Conservation (phyloP, 1,140 invertebrate species). For the Triops cancriformis region DNA sequence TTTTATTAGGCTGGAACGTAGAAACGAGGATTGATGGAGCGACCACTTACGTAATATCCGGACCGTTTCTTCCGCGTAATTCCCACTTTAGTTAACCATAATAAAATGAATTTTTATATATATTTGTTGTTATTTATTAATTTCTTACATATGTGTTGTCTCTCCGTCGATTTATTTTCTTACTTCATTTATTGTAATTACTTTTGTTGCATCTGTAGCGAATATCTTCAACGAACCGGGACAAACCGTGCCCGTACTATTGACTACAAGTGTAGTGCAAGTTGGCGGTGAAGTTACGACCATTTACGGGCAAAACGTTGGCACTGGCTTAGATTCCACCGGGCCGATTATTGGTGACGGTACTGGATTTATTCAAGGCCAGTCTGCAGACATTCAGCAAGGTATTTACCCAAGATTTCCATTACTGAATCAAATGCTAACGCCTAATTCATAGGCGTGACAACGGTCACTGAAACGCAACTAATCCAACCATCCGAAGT, state of each 20-base stretch:
- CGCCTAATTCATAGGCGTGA: neutral
- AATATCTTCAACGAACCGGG: neutral
- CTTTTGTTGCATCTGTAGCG: too few species aligned
- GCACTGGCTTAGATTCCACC: neutral
- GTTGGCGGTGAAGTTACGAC: neutral
- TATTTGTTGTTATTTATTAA: too few species aligned
- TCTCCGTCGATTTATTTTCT: neutral
- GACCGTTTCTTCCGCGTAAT: neutral
- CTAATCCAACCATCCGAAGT: neutral
- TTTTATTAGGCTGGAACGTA: too few species aligned
- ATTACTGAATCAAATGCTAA: neutral
- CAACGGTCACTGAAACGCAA: neutral
- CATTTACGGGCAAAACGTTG: neutral
- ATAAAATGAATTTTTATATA: too few species aligned
- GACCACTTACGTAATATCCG: neutral
- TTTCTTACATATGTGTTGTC: neutral
- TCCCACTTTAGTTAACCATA: neutral
- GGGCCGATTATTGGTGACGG: neutral
- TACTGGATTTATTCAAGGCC: neutral
- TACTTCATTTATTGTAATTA: too few species aligned
- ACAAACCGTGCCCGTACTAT: neutral
- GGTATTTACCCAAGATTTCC: neutral
- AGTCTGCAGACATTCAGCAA: neutral
- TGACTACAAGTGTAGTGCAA: neutral
- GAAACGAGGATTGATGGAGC: neutral